phyloP scores from a whole-genome alignment of 2,113 vertebrate genomes.

The Cyprinodon tularosa region DNA sequence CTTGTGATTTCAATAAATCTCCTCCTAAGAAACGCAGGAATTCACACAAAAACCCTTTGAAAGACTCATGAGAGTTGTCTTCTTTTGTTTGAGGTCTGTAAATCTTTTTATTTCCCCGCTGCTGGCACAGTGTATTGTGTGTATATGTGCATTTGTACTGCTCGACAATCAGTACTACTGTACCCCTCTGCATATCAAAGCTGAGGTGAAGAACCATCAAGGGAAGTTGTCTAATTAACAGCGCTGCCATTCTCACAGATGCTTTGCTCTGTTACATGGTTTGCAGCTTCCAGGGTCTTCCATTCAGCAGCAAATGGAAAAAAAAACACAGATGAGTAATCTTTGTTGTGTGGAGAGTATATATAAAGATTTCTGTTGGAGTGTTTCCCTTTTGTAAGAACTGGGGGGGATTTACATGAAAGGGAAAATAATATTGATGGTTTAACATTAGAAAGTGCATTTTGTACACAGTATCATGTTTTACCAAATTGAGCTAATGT shows the following conservation, averaged over 20 bases:
- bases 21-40: conserved; percentile 6
- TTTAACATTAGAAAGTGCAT: conserved; percentile 38
- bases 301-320: conserved; percentile 28
- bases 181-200: conserved; percentile 52
- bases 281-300: conserved; percentile 37
- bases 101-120: conserved; percentile 41
- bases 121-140: conserved; percentile 10
- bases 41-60: conserved; percentile 44
- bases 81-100: conserved; percentile 36
- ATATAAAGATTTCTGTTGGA: conserved; percentile 40
- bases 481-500: too few species aligned
- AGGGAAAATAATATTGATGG: conserved; percentile 56
- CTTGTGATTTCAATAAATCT: conserved; percentile 36
- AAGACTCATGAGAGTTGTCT: conserved; percentile 57
- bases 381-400: conserved; percentile 41
- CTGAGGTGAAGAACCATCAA: conserved; percentile 51
- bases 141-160: conserved; percentile 19
- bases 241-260: conserved; percentile 42
- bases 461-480: too few species aligned
- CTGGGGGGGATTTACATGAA: conserved; percentile 47
- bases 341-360: conserved; percentile 28
- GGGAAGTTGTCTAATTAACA: conserved; percentile 57
- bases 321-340: conserved; percentile 12
- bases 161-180: conserved; percentile 51
- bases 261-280: conserved; percentile 34